Evolutionary conservation across 2,113 vertebrate genomes (phyloP).

Genomic region (Oryzias woworae): DNA sequence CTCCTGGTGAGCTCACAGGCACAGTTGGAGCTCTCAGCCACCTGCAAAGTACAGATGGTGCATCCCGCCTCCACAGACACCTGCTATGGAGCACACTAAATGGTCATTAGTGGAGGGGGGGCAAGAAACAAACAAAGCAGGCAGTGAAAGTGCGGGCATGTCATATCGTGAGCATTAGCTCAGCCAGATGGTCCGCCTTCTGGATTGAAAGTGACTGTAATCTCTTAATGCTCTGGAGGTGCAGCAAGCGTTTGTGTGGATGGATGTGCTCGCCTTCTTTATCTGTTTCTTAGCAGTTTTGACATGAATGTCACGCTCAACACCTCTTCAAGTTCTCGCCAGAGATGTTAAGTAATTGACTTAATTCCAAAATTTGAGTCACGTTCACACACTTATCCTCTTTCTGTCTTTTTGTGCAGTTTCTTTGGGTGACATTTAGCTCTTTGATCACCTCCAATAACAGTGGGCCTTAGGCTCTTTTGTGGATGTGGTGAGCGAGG

Average conservation of each 20-base stretch:
- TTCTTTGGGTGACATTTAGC: constrained; percentile 6
- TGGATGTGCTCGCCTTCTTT: not conserved
- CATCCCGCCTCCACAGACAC: constrained; percentile 71
- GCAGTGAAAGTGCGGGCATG: constrained; percentile 68
- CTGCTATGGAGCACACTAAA: constrained; percentile 72
- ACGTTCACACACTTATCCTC: not conserved
- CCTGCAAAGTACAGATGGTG: constrained; percentile 75
- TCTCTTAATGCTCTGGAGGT: constrained; percentile 31
- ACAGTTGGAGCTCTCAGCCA: constrained; percentile 54
- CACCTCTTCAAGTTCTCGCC: not conserved
- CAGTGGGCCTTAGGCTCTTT: constrained; percentile 36
- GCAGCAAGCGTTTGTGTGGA: constrained; percentile 5
- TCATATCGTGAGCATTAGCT: constrained; percentile 58
- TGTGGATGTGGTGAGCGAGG: constrained; percentile 35
- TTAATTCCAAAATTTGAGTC: not conserved
- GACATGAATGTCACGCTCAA: not conserved
- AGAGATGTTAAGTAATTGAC: not conserved
- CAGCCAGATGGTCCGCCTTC: constrained; percentile 73
- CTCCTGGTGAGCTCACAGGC: constrained; percentile 9
- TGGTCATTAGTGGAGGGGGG: constrained; percentile 57
- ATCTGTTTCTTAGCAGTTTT: constrained; percentile 5
- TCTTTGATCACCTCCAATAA: constrained; percentile 61
- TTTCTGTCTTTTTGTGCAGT: not conserved
- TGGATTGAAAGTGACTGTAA: constrained; percentile 49
- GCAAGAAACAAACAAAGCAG: constrained; percentile 60